Percentiles rank a stretch among this genome's conserved stretches.
These are phyloP conservation scores for Neoitamus cyanurus DNA, from an alignment of 2,888 invertebrate genomes.

Conservation along the genomic window DNA sequence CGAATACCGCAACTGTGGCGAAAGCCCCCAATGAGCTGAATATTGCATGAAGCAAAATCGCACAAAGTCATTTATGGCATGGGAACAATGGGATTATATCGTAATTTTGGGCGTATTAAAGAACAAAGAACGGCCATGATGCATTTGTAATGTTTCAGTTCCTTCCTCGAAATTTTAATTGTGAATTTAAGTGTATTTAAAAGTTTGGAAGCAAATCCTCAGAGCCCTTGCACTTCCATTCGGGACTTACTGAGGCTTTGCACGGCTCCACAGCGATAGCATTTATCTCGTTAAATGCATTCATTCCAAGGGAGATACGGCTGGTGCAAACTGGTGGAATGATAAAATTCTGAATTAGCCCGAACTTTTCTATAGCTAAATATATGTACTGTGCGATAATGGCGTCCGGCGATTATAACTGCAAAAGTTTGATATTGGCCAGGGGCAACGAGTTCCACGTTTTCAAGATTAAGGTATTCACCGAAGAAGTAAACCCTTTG, in stretches of 20 bases:
- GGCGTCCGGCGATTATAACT: background rate
- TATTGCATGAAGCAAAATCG: background rate
- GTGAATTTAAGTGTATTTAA: slow-evolving; percentile 40
- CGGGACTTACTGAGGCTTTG: slow-evolving; percentile 3
- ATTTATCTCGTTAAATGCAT: slow-evolving; percentile 41
- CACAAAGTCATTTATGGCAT: slow-evolving; percentile 2
- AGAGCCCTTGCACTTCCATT: background rate
- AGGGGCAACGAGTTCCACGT: background rate
- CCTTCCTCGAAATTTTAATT: slow-evolving; percentile 35
- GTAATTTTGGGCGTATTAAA: slow-evolving; percentile 32
- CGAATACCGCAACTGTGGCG: background rate
- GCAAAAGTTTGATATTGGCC: slow-evolving; percentile 20
- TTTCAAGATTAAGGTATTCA: slow-evolving; percentile 9
- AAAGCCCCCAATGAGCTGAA: background rate
- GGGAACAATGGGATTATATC: slow-evolving; percentile 31
- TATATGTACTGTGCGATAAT: slow-evolving; percentile 7
- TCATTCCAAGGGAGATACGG: slow-evolving; percentile 10
- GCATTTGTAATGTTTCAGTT: slow-evolving; percentile 39
- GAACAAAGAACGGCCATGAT: slow-evolving; percentile 26
- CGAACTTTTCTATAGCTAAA: slow-evolving; percentile 14
- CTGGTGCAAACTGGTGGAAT: slow-evolving; percentile 10
- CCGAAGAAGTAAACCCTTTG: background rate
- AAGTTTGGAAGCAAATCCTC: slow-evolving; percentile 19
- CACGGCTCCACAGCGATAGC: background rate
- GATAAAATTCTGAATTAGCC: slow-evolving; percentile 37